phyloP scores from a whole-genome alignment of 2,888 invertebrate species.

The Stratiomys singularior region DNA sequence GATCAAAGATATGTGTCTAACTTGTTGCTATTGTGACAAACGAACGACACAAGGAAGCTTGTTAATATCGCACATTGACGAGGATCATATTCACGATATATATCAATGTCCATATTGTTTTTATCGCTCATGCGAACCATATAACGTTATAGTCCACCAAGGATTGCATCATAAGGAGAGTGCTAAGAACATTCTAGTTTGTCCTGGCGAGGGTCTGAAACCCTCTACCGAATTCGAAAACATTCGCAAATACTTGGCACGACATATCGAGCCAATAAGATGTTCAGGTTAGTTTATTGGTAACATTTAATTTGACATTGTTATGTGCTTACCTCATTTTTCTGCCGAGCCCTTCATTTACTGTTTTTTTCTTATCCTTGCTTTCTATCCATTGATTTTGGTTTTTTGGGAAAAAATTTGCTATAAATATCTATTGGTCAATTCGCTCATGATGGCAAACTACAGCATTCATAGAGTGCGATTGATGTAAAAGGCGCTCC shows the following conservation, averaged over 20 bases:
- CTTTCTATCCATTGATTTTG: too few species aligned
- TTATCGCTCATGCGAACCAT: constrained; percentile 68
- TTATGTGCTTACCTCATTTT: too few species aligned
- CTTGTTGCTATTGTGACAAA: constrained; percentile 70
- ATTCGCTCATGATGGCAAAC: too few species aligned
- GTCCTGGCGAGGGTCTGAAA: constrained; percentile 14
- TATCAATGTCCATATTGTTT: constrained; percentile 76
- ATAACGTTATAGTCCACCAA: constrained; percentile 49
- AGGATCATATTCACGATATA: constrained; percentile 70
- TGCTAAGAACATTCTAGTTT: constrained; percentile 15
- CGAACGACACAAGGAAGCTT: constrained; percentile 55
- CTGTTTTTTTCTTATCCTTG: too few species aligned
- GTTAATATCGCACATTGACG: constrained; percentile 69
- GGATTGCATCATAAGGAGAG: constrained; percentile 43
- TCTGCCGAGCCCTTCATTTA: too few species aligned
- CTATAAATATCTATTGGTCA: too few species aligned
- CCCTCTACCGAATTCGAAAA: background rate
- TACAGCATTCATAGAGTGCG: too few species aligned
- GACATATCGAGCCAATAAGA: constrained; percentile 18
- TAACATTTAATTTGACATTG: background rate
- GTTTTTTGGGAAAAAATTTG: too few species aligned
- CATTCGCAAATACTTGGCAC: constrained; percentile 27
- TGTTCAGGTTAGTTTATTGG: background rate
- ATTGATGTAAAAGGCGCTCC: too few species aligned
- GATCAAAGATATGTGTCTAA: constrained; percentile 62